Evolutionary conservation across 2,113 vertebrate genomes (phyloP).

Genomic region (Ceyx margarethae): DNA sequence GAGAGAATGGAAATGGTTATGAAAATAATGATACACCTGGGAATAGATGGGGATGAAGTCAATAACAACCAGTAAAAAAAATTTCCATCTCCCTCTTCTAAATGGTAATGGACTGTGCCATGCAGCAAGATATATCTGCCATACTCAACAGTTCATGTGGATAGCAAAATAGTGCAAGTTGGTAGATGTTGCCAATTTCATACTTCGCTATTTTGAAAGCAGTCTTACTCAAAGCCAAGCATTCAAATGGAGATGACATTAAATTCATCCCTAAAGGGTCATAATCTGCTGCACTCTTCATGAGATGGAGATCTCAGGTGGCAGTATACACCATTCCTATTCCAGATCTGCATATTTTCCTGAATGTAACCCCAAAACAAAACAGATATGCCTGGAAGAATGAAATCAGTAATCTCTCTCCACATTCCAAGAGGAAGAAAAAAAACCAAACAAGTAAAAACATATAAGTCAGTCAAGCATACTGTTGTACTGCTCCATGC

Average conservation of each 20-base stretch:
- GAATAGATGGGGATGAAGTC: background rate
- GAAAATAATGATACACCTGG: background rate
- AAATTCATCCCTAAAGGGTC: background rate
- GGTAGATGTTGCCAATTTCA: background rate
- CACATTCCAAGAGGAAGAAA: background rate
- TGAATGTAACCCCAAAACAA: background rate
- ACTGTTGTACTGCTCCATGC: background rate
- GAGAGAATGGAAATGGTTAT: background rate
- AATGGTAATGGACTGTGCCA: background rate
- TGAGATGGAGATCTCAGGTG: background rate
- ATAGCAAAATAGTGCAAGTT: background rate
- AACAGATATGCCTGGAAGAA: background rate
- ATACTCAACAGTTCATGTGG: rapidly evolving
- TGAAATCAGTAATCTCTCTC: background rate
- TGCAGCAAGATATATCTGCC: background rate
- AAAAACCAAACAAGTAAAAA: background rate
- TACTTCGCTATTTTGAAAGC: background rate
- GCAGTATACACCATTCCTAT: background rate
- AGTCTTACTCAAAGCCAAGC: background rate
- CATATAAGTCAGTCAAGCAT: background rate
- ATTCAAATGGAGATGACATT: background rate
- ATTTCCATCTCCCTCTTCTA: background rate
- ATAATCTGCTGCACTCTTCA: background rate
- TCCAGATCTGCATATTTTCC: background rate
- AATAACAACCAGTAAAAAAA: background rate